These are phyloP conservation scores for Caloenas nicobarica DNA, from an alignment of 2,113 vertebrate genomes.

Conservation along the genomic window DNA sequence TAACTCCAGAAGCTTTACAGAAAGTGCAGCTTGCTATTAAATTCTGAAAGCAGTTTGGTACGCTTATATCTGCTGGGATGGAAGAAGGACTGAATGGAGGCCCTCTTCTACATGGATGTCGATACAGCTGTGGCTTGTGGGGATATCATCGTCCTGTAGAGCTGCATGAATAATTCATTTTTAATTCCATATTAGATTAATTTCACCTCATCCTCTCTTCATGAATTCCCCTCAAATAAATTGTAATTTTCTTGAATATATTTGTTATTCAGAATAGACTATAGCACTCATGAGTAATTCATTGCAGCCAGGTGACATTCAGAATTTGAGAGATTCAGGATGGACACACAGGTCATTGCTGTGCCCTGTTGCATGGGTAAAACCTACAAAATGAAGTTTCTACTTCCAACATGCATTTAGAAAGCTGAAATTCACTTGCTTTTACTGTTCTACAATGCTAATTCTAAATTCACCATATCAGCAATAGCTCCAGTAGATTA, in stretches of 20 bases:
- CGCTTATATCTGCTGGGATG: background rate
- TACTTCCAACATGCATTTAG: background rate
- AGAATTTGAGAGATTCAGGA: background rate
- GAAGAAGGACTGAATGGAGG: background rate
- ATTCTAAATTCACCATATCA: background rate
- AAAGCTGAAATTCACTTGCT: background rate
- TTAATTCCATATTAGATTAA: slow-evolving; percentile 36
- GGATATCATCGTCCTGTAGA: background rate
- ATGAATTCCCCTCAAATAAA: slow-evolving; percentile 31
- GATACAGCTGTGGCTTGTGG: background rate
- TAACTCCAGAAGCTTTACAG: background rate
- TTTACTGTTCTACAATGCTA: background rate
- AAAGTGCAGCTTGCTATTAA: background rate
- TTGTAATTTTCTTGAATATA: slow-evolving; percentile 30
- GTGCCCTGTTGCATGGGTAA: background rate
- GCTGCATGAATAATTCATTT: slow-evolving; percentile 46
- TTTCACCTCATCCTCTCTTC: slow-evolving; percentile 6
- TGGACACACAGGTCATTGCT: background rate
- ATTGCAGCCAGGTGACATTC: background rate
- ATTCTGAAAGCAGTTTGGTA: background rate
- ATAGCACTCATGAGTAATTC: slow-evolving; percentile 5
- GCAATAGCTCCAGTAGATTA: background rate
- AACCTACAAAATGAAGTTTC: background rate
- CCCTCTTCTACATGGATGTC: background rate
- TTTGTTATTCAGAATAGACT: slow-evolving; percentile 20